These are phyloP conservation scores for Catharus ustulatus DNA, from an alignment of 2,797 vertebrate genomes.

Conservation along the genomic window DNA sequence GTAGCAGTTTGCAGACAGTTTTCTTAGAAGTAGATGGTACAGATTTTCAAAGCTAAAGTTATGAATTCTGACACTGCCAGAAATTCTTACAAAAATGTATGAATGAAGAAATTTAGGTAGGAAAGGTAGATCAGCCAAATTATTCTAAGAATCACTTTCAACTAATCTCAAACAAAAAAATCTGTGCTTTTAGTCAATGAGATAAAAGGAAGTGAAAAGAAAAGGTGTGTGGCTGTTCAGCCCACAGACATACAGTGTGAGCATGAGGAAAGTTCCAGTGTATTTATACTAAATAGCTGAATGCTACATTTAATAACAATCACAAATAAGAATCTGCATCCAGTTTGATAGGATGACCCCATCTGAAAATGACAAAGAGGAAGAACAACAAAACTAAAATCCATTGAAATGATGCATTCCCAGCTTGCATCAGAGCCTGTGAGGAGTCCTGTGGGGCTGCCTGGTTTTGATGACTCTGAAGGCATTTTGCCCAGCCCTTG, in stretches of 20 bases:
- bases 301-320: not conserved
- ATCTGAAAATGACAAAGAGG: not conserved
- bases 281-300: not conserved
- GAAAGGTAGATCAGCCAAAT: not conserved
- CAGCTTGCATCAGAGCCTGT: not conserved
- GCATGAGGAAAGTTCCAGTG: not conserved
- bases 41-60: not conserved
- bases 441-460: not conserved
- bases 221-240: not conserved
- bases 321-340: not conserved
- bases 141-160: not conserved
- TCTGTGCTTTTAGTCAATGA: not conserved
- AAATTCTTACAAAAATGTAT: not conserved
- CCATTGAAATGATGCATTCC: not conserved
- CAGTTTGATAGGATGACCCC: not conserved
- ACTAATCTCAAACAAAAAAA: not conserved
- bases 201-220: conserved; percentile 31
- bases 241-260: not conserved
- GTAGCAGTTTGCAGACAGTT: not conserved
- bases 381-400: not conserved
- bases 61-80: not conserved
- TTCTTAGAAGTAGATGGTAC: not conserved
- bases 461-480: not conserved
- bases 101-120: not conserved
- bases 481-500: conserved; percentile 1